Conservation (phyloP, 2,113 vertebrate species). For the Mesembrinibis cayennensis region DNA sequence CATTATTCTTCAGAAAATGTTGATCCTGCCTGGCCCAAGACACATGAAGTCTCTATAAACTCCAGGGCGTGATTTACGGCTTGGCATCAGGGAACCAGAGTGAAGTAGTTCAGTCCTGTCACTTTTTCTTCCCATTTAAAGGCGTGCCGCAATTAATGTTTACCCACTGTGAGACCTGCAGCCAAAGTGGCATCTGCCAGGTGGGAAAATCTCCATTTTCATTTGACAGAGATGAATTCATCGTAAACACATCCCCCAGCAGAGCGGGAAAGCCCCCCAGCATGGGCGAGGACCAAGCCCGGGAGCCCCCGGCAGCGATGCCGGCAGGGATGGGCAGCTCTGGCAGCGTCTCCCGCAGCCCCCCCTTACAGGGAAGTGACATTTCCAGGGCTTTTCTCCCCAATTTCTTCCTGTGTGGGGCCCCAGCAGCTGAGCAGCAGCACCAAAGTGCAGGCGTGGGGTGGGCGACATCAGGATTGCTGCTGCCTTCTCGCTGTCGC, state of each 20-base stretch:
- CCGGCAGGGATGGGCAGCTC: not conserved
- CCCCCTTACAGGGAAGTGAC: accelerated
- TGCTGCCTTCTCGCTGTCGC: accelerated
- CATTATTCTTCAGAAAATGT: not conserved
- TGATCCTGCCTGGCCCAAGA: not conserved
- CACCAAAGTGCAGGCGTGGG: not conserved
- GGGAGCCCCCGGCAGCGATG: not conserved
- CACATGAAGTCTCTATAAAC: not conserved
- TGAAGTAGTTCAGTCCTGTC: not conserved
- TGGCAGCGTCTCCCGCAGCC: not conserved
- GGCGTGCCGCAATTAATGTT: not conserved
- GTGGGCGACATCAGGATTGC: not conserved
- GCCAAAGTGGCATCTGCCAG: not conserved
- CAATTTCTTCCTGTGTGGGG: accelerated
- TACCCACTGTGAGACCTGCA: not conserved
- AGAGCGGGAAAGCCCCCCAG: accelerated
- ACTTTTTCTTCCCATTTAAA: not conserved
- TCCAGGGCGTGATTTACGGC: not conserved
- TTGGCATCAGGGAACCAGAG: not conserved
- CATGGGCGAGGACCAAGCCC: accelerated
- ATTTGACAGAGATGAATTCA: not conserved
- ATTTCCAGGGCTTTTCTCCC: not conserved
- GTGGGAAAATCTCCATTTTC: not conserved
- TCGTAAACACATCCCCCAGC: accelerated
- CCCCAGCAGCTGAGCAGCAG: not conserved